Evolutionary conservation across 2,797 vertebrate genomes (phyloP), one percentile per base, ranked within the genome.

Genomic region (Micromesistius poutassou): DNA sequence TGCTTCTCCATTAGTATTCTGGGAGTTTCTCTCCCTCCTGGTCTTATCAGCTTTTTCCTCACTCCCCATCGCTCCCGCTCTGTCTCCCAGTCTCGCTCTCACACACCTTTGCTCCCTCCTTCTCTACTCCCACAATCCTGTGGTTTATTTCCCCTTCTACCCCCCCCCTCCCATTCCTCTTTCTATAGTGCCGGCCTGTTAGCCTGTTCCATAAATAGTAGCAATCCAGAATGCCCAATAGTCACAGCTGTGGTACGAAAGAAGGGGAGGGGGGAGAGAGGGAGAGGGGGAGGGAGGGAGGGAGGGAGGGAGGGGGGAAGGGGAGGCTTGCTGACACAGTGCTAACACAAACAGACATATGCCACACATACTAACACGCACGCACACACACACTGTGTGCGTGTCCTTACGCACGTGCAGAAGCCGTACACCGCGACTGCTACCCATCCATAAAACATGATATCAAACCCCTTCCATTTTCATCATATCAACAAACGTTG

Each of bases 1-100:
- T 87, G 86, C 82, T 90, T 84, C 85, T 84, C 81, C 76, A 91
- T 94, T 91, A 91, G 89, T 89, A 94, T 93, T 93, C 91, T 81
- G 80, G 38, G 85, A 91, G 85, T 89, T 91, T 90, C 77, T 84
- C 79, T 62, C 80, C 86, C 85, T 79, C 25, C 0, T 86, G 79
- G 66, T 80, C 85, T 85, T 86, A 90, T 88, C 83, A 82, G 77
- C 71, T 70, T 78, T 80, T 78, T 30, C 81, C 77, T 74, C 30
- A n/a, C 80, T 66, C 70, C 74, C 40, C 75, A 55, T 50, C 36
- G 19, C 75, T 55, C 55, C 46, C 36, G 38, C 76, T 25, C 42
- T 22, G 35, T 36, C 30, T 14, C 46, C 30, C 75, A 25, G n/a
- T 22, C 36, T 40, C 70, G 36, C 72, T 76, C 76, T 78, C 76